Evolutionary conservation across 2,888 invertebrate genomes (phyloP).

Genomic region (Sisyra terminalis): DNA sequence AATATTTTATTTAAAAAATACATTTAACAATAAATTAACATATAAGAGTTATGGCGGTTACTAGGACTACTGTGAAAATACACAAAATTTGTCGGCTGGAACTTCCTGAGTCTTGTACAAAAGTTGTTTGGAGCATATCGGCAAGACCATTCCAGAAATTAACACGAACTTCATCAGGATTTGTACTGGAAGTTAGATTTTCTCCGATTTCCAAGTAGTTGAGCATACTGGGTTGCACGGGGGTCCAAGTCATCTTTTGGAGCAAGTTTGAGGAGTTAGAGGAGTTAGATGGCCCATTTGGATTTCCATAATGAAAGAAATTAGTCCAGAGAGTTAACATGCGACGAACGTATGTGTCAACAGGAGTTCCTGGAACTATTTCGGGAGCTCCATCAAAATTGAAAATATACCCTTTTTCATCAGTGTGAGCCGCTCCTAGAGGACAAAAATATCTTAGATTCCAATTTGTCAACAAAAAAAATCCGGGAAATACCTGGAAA

Average conservation of each 20-base stretch:
- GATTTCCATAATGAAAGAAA: conserved; percentile 5
- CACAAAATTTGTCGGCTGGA: no score
- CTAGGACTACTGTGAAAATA: no score
- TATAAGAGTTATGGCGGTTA: no score
- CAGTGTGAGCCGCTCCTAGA: conserved; percentile 7
- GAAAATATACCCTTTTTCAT: conserved; percentile 8
- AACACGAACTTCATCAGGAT: background rate
- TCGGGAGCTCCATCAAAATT: background rate
- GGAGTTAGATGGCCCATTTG: background rate
- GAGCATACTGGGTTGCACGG: background rate
- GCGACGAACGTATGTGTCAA: background rate
- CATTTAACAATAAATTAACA: background rate
- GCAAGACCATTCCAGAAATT: conserved; percentile 1
- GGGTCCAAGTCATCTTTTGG: background rate
- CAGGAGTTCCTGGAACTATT: background rate
- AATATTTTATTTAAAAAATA: background rate
- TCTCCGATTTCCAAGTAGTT: conserved; percentile 4
- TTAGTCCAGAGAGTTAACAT: conserved; percentile 6
- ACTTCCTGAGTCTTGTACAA: background rate
- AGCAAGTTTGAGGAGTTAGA: background rate
- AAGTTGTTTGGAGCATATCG: background rate
- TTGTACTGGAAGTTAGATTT: background rate
- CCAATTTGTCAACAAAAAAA: background rate
- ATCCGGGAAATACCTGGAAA: background rate
- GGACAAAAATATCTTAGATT: no score